phyloP scores from a whole-genome alignment of 2,797 vertebrate genomes.

The Premnoplex brunnescens region DNA sequence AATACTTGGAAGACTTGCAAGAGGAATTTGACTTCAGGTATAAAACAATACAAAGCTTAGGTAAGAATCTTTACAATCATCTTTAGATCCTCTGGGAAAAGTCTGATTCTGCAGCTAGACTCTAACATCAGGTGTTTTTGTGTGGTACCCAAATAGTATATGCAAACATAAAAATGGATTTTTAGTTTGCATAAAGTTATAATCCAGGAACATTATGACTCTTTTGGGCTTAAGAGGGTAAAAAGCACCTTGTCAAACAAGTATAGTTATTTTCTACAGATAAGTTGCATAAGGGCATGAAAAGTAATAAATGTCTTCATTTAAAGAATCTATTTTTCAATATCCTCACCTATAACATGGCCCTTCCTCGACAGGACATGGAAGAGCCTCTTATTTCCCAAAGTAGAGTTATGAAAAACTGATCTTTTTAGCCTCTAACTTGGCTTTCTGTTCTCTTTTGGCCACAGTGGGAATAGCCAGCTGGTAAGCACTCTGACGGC shows the following conservation, averaged over 20 bases:
- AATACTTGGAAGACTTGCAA: constrained; percentile 94
- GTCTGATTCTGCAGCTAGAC: background rate
- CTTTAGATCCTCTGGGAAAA: background rate
- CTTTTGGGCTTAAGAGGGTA: background rate
- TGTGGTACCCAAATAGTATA: background rate
- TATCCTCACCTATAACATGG: background rate
- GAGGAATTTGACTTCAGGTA: constrained; percentile 98
- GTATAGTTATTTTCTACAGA: background rate
- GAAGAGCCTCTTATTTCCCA: background rate
- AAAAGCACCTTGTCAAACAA: background rate
- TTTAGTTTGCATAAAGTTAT: background rate
- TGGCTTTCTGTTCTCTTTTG: constrained; percentile 31
- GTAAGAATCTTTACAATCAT: constrained; percentile 72
- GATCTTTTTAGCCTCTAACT: constrained; percentile 13
- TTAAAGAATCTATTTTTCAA: background rate
- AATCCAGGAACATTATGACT: background rate
- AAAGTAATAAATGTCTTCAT: background rate
- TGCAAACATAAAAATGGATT: background rate
- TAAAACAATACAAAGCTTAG: constrained; percentile 93
- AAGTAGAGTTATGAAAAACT: background rate
- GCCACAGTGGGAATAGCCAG: constrained; percentile 9
- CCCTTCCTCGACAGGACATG: background rate
- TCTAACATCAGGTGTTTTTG: background rate
- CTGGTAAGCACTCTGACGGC: constrained; percentile 38
- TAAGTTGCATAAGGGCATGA: background rate